Percentiles rank a stretch among this genome's conserved stretches.
Evolutionary conservation across 2,113 vertebrate species (phyloP).

Genomic region (Ibidorhyncha struthersii): DNA sequence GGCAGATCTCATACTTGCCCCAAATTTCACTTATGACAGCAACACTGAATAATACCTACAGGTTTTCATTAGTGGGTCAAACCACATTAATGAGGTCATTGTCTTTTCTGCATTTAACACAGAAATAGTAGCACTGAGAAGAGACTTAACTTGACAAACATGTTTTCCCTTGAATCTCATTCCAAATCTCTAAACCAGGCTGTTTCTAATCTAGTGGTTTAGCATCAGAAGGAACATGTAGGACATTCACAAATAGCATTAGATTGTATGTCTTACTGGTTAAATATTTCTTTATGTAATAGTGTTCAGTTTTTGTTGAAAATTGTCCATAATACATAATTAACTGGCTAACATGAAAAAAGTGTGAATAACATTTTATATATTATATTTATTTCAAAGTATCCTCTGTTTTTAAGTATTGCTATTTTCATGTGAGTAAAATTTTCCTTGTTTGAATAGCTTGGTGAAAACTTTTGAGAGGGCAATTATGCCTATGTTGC

Average conservation of each 20-base stretch:
- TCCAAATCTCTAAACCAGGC: not conserved
- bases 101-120: not conserved
- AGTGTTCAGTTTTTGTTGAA: not conserved
- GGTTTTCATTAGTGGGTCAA: not conserved
- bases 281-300: not conserved
- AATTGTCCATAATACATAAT: not conserved
- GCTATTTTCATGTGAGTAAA: not conserved
- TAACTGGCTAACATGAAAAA: not conserved
- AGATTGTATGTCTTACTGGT: not conserved
- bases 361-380: not conserved
- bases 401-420: not conserved
- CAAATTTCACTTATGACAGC: not conserved
- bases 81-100: not conserved
- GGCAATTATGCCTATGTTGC: not conserved
- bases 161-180: not conserved
- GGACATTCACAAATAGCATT: not conserved
- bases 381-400: not conserved
- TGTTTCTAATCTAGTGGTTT: not conserved
- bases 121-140: not conserved
- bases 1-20: not conserved
- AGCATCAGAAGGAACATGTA: not conserved
- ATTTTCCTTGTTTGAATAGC: not conserved
- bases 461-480: not conserved
- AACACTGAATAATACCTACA: not conserved
- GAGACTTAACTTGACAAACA: not conserved